Evolutionary conservation across 2,888 invertebrate species (phyloP).

Genomic region (Dione vanillae): DNA sequence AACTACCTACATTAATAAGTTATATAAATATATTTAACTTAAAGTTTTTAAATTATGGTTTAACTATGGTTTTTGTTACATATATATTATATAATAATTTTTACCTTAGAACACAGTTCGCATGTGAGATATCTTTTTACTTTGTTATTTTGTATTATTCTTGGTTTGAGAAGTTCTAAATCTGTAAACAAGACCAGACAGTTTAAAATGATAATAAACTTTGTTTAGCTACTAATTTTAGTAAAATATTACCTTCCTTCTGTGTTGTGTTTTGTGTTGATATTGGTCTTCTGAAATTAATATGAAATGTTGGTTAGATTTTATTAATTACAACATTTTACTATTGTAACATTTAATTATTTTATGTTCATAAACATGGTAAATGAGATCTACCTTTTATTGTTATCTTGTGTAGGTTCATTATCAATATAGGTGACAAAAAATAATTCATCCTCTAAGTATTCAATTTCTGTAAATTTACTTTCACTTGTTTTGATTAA

Average conservation of each 20-base stretch:
- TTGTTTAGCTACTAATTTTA: not conserved
- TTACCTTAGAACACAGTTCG: constrained; percentile 17
- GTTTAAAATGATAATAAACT: not conserved
- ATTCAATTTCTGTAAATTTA: constrained; percentile 55
- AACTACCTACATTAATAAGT: too few relatives aligned
- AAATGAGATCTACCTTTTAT: constrained; percentile 35
- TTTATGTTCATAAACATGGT: not conserved
- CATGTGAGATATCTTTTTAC: constrained; percentile 7
- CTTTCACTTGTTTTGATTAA: not conserved
- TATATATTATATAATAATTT: not conserved
- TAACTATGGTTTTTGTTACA: too few relatives aligned
- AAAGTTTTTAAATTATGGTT: too few relatives aligned
- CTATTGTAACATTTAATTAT: too few relatives aligned
- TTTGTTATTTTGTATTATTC: constrained; percentile 1
- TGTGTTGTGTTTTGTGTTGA: constrained; percentile 13
- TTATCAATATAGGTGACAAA: constrained; percentile 42
- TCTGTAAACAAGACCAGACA: not conserved
- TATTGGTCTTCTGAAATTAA: constrained; percentile 1
- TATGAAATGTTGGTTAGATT: not conserved
- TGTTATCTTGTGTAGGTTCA: constrained; percentile 31
- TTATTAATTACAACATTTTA: not conserved
- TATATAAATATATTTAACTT: too few relatives aligned
- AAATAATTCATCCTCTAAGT: constrained; percentile 58
- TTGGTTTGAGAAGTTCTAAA: constrained; percentile 2
- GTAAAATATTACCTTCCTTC: constrained; percentile 15